A percentile compares a stretch with the other conserved stretches of the same genome.
Conservation (phyloP, 2,888 invertebrate genomes). For the Marasmarcha lunaedactyla region DNA sequence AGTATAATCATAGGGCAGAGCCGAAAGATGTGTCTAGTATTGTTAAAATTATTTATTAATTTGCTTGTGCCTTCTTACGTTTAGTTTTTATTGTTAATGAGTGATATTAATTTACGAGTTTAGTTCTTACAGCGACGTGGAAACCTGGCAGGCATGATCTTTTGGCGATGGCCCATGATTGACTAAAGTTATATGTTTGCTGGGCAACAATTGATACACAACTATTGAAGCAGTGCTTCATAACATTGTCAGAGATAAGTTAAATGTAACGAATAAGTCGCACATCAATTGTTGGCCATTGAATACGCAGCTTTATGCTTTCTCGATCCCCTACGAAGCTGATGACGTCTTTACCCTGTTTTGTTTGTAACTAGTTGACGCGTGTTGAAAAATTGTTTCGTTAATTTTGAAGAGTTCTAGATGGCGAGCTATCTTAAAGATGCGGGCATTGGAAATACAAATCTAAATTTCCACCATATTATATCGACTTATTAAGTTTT, state of each 20-base stretch:
- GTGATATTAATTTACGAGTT: conserved; percentile 65
- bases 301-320: conserved; percentile 1
- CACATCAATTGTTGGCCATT: neutral
- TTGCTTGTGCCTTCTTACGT: conserved; percentile 66
- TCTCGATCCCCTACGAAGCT: neutral
- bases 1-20: conserved; percentile 54
- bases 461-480: conserved; percentile 35
- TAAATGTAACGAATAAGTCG: conserved; percentile 32
- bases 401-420: conserved; percentile 36
- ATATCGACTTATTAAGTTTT: conserved; percentile 53
- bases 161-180: conserved; percentile 54
- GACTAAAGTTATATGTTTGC: no score
- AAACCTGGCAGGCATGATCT: conserved; percentile 34
- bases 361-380: conserved; percentile 43
- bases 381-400: conserved; percentile 45
- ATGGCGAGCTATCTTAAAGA: conserved; percentile 50
- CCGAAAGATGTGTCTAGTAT: conserved; percentile 47
- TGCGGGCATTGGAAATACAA: conserved; percentile 53
- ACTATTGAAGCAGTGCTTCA: no score
- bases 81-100: conserved; percentile 56
- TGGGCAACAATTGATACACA: no score
- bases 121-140: conserved; percentile 45
- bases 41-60: conserved; percentile 61
- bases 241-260: no score
- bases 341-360: conserved; percentile 36